These are phyloP conservation scores for Pachypeltis micranthus DNA, from an alignment of 1,140 invertebrate genomes.

Conservation along the genomic window DNA sequence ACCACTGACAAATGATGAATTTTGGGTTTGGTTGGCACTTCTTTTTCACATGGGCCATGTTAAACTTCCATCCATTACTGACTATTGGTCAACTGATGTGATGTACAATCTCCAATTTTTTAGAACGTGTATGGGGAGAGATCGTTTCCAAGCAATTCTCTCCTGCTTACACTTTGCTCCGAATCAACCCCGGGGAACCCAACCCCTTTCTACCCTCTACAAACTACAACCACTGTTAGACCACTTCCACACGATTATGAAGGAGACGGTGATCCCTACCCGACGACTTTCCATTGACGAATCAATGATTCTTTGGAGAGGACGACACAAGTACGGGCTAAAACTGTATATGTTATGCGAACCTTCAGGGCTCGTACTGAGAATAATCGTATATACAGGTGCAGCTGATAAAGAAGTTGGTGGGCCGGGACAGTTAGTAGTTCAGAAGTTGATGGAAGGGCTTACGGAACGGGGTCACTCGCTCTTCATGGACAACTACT, in stretches of 20 bases:
- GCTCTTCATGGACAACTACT: constrained; percentile 29
- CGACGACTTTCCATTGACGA: constrained; percentile 27
- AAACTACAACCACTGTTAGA: constrained; percentile 11
- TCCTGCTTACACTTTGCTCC: neutral
- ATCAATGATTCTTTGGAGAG: constrained; percentile 29
- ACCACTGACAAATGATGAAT: neutral
- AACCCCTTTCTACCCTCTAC: neutral
- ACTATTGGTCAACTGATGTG: constrained; percentile 17
- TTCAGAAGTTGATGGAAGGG: constrained; percentile 15
- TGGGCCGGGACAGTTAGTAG: constrained; percentile 16
- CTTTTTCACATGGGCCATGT: constrained; percentile 17
- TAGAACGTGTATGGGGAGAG: constrained; percentile 5
- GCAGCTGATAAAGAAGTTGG: constrained; percentile 4
- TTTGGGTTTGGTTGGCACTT: neutral
- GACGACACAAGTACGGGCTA: constrained; percentile 31
- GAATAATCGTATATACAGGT: constrained; percentile 16
- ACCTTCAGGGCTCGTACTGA: constrained; percentile 16
- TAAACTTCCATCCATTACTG: neutral
- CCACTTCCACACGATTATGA: constrained; percentile 7
- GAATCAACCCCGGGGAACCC: neutral
- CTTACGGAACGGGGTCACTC: constrained; percentile 18
- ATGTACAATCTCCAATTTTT: constrained; percentile 5
- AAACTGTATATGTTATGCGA: constrained; percentile 30
- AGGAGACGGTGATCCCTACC: constrained; percentile 13
- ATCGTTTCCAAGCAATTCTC: constrained; percentile 10